Conservation (phyloP, 2,888 invertebrate genomes). For the Drosophila fungiperda region DNA sequence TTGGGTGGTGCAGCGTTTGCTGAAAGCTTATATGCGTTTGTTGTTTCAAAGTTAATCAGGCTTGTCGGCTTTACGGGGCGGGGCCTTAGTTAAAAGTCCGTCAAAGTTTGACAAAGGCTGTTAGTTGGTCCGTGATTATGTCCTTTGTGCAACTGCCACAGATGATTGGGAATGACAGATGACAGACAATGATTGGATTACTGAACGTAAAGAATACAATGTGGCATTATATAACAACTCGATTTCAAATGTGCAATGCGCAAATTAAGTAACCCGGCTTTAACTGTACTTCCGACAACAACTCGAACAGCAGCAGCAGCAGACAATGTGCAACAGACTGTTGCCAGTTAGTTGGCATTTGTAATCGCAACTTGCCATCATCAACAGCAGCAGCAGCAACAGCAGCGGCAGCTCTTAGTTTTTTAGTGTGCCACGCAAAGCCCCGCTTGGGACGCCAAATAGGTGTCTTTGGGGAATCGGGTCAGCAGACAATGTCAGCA, state of each 20-base stretch:
- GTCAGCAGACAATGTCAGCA: conserved; percentile 78
- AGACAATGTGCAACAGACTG: conserved; percentile 16
- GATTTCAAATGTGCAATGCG: conserved; percentile 11
- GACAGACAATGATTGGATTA: conserved; percentile 12
- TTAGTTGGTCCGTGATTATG: conserved; percentile 5
- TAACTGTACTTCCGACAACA: conserved; percentile 27
- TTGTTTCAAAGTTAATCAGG: conserved; percentile 40
- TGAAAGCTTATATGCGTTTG: conserved; percentile 12
- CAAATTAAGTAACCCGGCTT: conserved; percentile 20
- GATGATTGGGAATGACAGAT: conserved; percentile 5
- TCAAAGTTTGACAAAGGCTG: conserved; percentile 42
- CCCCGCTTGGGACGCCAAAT: conserved; percentile 21
- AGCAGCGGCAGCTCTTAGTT: conserved; percentile 19
- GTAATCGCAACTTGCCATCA: conserved; percentile 43
- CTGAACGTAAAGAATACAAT: conserved; percentile 28
- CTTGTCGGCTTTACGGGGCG: conserved; percentile 37
- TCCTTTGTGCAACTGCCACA: conserved; percentile 16
- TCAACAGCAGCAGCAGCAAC: conserved; percentile 14
- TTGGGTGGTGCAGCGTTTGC: background rate
- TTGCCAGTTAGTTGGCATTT: conserved; percentile 22
- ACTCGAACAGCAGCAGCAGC: conserved; percentile 4
- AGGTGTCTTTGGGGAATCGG: conserved; percentile 73
- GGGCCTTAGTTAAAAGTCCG: conserved; percentile 46
- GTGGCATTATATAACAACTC: conserved; percentile 37
- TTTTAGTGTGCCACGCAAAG: conserved; percentile 54